Conservation (phyloP, 2,888 invertebrate species). For the Parnassius mnemosyne region DNA sequence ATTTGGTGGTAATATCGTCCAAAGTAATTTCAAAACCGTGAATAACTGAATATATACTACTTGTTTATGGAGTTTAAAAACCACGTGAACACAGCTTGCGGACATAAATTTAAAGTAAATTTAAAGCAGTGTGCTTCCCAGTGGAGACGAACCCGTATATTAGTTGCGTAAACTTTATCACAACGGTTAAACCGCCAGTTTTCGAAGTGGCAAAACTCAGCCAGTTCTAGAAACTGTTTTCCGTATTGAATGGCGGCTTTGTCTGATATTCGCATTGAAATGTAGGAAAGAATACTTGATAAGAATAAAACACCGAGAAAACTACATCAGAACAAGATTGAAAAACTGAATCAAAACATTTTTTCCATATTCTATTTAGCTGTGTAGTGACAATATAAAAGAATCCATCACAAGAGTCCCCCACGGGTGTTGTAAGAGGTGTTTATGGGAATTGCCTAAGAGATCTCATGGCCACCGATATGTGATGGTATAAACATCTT, state of each 20-base stretch:
- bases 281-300: too few relatives aligned
- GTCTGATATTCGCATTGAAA: not conserved
- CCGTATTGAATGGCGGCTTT: not conserved
- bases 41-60: constrained; percentile 12
- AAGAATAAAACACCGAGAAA: too few relatives aligned
- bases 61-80: constrained; percentile 16
- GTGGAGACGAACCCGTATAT: constrained; percentile 14
- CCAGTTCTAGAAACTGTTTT: not conserved
- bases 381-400: too few relatives aligned
- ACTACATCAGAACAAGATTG: too few relatives aligned
- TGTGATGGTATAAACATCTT: too few relatives aligned
- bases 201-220: constrained; percentile 8
- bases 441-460: too few relatives aligned
- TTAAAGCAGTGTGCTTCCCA: constrained; percentile 15
- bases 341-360: too few relatives aligned
- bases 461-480: too few relatives aligned
- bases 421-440: too few relatives aligned
- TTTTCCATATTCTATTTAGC: too few relatives aligned
- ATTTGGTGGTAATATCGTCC: not conserved
- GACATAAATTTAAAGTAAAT: constrained; percentile 22
- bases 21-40: constrained; percentile 9
- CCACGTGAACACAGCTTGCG: constrained; percentile 13
- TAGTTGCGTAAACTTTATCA: constrained; percentile 21
- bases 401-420: too few relatives aligned
- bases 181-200: constrained; percentile 13